A percentile compares a stretch with the other conserved stretches of the same genome.
Conservation (phyloP, 2,113 vertebrate genomes). For the Ochotona princeps region DNA sequence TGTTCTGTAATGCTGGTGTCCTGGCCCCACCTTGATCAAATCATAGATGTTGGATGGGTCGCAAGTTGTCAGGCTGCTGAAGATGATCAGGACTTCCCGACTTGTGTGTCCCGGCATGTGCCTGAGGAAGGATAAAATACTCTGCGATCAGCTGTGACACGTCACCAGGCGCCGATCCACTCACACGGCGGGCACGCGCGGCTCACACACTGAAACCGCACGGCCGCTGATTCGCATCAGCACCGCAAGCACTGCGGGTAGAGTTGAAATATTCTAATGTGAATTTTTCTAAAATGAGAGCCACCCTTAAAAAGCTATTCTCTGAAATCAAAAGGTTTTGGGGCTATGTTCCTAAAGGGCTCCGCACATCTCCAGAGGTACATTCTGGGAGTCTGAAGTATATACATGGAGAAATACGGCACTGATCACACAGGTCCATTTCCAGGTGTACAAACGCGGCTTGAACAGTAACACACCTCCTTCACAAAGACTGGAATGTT, state of each 20-base stretch:
- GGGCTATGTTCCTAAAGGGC: neutral
- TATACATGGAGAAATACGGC: neutral
- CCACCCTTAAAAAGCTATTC: neutral
- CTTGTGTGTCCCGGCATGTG: slow-evolving; percentile 98
- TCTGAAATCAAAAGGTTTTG: neutral
- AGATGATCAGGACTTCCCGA: slow-evolving; percentile 95
- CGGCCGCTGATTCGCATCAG: slow-evolving; percentile 31
- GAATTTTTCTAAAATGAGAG: slow-evolving; percentile 23
- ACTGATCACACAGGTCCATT: neutral
- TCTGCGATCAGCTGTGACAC: slow-evolving; percentile 32
- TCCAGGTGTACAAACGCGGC: neutral
- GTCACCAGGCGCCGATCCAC: neutral
- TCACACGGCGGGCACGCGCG: neutral
- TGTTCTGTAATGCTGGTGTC: neutral
- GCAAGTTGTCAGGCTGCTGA: slow-evolving; percentile 98
- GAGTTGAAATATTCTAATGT: neutral
- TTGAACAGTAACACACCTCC: neutral
- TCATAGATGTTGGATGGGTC: slow-evolving; percentile 98
- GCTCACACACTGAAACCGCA: slow-evolving; percentile 8
- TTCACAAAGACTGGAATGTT: slow-evolving; percentile 15
- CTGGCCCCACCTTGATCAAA: slow-evolving; percentile 92
- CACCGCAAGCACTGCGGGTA: neutral
- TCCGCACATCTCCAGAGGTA: neutral
- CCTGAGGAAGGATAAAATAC: slow-evolving; percentile 83
- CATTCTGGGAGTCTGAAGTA: neutral